Conservation (phyloP, 1,140 invertebrate species). For the Scaptomyza montana region DNA sequence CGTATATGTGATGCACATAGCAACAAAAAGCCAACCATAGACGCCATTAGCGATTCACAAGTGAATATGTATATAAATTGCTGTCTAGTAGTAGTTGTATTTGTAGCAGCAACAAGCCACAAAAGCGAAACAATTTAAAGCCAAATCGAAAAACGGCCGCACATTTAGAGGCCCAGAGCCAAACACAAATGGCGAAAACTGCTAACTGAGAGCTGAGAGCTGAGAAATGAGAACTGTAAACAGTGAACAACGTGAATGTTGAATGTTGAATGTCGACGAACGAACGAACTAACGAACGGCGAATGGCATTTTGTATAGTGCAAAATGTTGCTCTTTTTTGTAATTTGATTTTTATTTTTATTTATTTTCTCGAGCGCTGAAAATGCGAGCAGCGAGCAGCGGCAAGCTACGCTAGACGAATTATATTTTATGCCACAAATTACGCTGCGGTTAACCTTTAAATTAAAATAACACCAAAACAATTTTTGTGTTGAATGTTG, state of each 20-base stretch:
- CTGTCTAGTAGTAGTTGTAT: not conserved
- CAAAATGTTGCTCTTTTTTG: constrained; percentile 21
- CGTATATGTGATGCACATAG: not conserved
- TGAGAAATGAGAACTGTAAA: not conserved
- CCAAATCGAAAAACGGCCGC: constrained; percentile 45
- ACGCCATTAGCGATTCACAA: constrained; percentile 14
- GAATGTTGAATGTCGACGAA: constrained; percentile 9
- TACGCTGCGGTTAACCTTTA: constrained; percentile 82
- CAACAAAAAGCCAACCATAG: not conserved
- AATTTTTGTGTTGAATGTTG: constrained; percentile 71
- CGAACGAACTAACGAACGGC: not conserved
- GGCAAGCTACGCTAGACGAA: constrained; percentile 65
- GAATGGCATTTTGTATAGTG: constrained; percentile 27
- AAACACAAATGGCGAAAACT: constrained; percentile 32
- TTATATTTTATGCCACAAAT: constrained; percentile 83
- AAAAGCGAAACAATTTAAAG: constrained; percentile 40
- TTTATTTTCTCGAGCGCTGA: constrained; percentile 21
- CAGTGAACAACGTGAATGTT: not conserved
- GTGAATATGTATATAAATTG: constrained; percentile 1
- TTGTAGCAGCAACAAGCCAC: not conserved
- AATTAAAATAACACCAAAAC: constrained; percentile 83
- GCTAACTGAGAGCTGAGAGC: not conserved
- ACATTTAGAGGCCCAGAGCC: constrained; percentile 29
- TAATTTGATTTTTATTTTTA: constrained; percentile 47
- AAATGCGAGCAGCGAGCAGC: constrained; percentile 12